phyloP scores from a whole-genome alignment of 2,113 vertebrate species.

The Taurulus bubalis region DNA sequence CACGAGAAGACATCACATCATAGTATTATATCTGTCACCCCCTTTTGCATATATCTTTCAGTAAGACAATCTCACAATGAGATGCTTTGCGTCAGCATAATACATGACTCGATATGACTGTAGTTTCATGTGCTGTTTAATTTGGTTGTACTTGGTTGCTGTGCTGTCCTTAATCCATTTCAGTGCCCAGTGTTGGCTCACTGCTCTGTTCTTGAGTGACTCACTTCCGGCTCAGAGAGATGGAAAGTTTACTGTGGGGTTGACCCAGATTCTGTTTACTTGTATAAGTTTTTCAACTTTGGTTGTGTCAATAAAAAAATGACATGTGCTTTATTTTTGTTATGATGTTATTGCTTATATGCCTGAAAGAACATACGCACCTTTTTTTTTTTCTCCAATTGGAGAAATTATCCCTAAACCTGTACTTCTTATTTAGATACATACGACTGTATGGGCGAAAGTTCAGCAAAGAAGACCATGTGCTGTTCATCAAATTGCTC shows the following conservation, averaged over 20 bases:
- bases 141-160: slow-evolving; percentile 47
- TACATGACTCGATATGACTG: neutral
- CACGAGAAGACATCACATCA: too few species aligned
- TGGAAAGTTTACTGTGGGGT: slow-evolving; percentile 69
- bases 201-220: slow-evolving; percentile 62
- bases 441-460: slow-evolving; percentile 97
- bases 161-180: slow-evolving; percentile 60
- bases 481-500: slow-evolving; percentile 95
- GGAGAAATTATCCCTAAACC: slow-evolving; percentile 3
- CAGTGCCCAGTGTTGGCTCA: slow-evolving; percentile 59
- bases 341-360: neutral
- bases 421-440: slow-evolving; percentile 84
- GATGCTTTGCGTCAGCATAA: neutral
- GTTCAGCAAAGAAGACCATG: slow-evolving; percentile 98
- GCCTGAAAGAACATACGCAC: neutral
- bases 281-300: slow-evolving; percentile 11
- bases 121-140: slow-evolving; percentile 35
- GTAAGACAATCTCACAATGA: neutral
- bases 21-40: neutral
- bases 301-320: neutral
- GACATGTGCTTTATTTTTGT: neutral
- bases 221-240: slow-evolving; percentile 70
- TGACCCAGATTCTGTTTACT: slow-evolving; percentile 75
- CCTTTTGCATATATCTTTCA: neutral
- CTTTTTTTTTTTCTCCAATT: neutral